These are phyloP conservation scores for Atta cephalotes DNA, from an alignment of 1,140 invertebrate species.

Conservation along the genomic window DNA sequence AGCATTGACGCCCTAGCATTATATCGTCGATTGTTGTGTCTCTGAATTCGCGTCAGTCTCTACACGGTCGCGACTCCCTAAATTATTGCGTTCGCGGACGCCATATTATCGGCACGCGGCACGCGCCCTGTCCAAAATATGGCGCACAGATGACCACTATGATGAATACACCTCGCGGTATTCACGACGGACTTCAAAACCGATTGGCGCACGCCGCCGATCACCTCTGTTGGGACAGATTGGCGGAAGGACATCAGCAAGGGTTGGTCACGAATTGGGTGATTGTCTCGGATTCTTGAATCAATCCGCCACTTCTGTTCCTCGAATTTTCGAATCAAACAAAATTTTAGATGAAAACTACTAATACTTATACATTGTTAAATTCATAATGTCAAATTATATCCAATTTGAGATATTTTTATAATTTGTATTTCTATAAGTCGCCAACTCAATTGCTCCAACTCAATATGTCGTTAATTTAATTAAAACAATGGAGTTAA, in stretches of 20 bases:
- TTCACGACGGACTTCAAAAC: constrained; percentile 47
- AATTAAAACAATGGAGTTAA: too few relatives aligned
- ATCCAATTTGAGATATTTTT: too few relatives aligned
- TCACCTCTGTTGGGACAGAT: constrained; percentile 31
- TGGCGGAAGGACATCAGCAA: constrained; percentile 49
- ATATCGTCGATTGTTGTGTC: constrained; percentile 41
- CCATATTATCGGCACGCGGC: constrained; percentile 75
- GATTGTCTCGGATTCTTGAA: neutral
- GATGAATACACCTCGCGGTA: constrained; percentile 53
- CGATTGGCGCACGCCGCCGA: constrained; percentile 15
- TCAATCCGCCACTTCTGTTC: neutral
- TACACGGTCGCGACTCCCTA: constrained; percentile 42
- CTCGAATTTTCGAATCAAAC: neutral
- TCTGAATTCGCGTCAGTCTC: constrained; percentile 56
- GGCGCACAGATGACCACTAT: constrained; percentile 75
- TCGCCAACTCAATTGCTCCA: too few relatives aligned
- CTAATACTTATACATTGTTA: too few relatives aligned
- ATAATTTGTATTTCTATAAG: too few relatives aligned
- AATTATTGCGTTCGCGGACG: constrained; percentile 57
- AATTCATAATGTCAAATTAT: too few relatives aligned
- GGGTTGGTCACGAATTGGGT: neutral
- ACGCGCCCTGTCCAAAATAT: constrained; percentile 79
- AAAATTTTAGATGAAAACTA: neutral
- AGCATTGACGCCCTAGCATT: constrained; percentile 11
- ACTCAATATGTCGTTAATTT: too few relatives aligned